Percentiles rank a stretch among this genome's conserved stretches.
These are phyloP conservation scores for Pomacea maculata DNA, from an alignment of 1,140 invertebrate genomes.

Conservation along the genomic window DNA sequence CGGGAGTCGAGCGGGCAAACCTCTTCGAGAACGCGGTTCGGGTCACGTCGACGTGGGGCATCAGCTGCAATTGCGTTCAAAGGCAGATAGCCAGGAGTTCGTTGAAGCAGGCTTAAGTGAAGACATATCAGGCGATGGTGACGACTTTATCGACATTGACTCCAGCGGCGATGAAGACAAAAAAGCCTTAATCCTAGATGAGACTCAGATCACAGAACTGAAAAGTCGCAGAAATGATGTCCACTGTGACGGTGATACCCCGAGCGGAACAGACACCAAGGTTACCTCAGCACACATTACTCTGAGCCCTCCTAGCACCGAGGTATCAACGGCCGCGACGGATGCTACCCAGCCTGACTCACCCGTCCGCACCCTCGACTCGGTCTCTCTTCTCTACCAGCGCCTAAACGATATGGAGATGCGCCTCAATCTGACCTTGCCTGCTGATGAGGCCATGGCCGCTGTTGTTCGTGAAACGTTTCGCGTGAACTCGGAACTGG, in stretches of 20 bases:
- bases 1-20: too few relatives aligned
- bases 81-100: too few relatives aligned
- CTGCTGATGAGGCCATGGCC: not conserved
- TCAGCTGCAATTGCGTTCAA: too few relatives aligned
- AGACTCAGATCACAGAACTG: not conserved
- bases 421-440: not conserved
- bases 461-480: not conserved
- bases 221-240: not conserved
- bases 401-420: not conserved
- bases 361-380: not conserved
- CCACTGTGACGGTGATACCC: not conserved
- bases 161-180: not conserved
- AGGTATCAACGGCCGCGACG: not conserved
- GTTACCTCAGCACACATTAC: not conserved
- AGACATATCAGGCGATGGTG: not conserved
- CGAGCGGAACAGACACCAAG: too few relatives aligned
- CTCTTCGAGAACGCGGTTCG: too few relatives aligned
- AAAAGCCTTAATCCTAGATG: not conserved
- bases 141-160: not conserved
- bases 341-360: not conserved
- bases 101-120: too few relatives aligned
- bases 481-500: conserved; percentile 1
- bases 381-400: not conserved
- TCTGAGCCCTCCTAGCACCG: not conserved
- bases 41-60: too few relatives aligned